phyloP scores from a whole-genome alignment of 1,140 invertebrate species.

The Cyclina sinensis region DNA sequence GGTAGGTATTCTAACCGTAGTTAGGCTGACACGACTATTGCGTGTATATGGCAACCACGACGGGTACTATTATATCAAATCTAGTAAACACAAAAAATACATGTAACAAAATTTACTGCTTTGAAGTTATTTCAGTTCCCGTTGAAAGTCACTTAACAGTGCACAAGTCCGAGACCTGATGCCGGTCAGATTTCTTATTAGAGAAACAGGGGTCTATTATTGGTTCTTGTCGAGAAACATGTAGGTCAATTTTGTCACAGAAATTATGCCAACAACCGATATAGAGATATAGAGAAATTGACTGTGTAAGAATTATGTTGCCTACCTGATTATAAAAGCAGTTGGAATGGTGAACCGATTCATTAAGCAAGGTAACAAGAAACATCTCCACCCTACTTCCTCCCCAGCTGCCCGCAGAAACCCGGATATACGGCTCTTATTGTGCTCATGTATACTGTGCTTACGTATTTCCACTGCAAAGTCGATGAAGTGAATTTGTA shows the following conservation, averaged over 20 bases:
- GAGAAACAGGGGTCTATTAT: background rate
- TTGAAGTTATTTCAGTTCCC: too few species aligned
- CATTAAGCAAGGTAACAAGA: conserved; percentile 67
- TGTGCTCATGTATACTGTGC: conserved; percentile 45
- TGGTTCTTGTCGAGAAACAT: background rate
- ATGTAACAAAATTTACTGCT: too few species aligned
- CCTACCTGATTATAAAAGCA: conserved; percentile 60
- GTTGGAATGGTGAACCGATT: background rate
- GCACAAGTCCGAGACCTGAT: too few species aligned
- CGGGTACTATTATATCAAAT: background rate
- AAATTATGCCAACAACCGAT: background rate
- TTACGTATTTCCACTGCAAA: conserved; percentile 30
- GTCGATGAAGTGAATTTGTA: background rate
- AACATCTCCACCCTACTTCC: conserved; percentile 71
- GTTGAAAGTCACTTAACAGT: too few species aligned
- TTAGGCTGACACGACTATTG: background rate
- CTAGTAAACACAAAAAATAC: background rate
- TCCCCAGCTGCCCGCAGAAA: conserved; percentile 70
- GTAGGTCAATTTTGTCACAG: too few species aligned
- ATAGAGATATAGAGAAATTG: background rate
- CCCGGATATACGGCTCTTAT: conserved; percentile 21
- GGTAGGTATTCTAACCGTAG: background rate
- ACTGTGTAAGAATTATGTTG: background rate
- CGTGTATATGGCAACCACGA: background rate
- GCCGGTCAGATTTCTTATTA: background rate